Conservation (phyloP, 2,113 vertebrate species). For the Ammospiza nelsoni region DNA sequence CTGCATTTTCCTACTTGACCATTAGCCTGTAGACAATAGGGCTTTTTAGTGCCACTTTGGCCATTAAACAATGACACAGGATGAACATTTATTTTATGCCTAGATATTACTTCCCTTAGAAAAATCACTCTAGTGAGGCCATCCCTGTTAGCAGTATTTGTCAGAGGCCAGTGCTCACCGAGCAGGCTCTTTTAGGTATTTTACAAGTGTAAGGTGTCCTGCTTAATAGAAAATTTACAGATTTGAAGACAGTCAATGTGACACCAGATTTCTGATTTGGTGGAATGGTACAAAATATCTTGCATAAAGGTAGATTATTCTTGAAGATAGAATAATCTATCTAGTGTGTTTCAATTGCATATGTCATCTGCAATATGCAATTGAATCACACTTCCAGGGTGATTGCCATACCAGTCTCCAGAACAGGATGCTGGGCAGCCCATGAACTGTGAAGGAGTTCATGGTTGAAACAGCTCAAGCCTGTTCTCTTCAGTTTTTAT, state of each 20-base stretch:
- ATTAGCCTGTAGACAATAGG: background rate
- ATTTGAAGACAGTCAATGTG: background rate
- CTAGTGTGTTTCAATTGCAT: too few species aligned
- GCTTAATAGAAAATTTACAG: background rate
- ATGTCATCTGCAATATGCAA: background rate
- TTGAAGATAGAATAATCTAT: background rate
- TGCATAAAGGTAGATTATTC: background rate
- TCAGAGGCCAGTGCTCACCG: background rate
- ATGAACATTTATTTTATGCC: background rate
- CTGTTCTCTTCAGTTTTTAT: background rate
- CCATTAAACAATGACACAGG: background rate
- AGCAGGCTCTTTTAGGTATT: background rate
- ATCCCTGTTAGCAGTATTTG: background rate
- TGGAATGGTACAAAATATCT: background rate
- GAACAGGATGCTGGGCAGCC: background rate
- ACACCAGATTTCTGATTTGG: background rate
- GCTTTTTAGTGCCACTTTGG: background rate
- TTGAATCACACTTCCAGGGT: background rate
- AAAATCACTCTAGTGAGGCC: background rate
- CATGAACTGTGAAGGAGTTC: too few species aligned
- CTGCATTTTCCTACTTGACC: background rate
- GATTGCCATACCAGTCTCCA: background rate
- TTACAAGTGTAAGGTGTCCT: accelerated
- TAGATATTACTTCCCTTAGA: background rate
- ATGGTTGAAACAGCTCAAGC: background rate